phyloP scores from a whole-genome alignment of 1,140 invertebrate species.

The Metopolophium dirhodum region DNA sequence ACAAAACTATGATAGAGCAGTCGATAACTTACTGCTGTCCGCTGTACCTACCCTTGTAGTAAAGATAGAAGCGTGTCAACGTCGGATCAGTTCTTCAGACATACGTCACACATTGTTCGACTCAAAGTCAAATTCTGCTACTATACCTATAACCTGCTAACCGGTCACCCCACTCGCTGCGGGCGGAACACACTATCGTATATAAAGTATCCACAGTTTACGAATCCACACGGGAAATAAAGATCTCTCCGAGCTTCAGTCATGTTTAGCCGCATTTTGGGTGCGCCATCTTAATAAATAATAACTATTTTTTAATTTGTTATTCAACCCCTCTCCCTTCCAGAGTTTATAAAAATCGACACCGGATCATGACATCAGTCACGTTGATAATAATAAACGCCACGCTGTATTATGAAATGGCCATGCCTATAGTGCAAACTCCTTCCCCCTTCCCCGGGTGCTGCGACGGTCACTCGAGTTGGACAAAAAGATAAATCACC shows the following conservation, averaged over 20 bases:
- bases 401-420: not conserved
- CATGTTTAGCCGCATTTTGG: not conserved
- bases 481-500: not conserved
- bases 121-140: not conserved
- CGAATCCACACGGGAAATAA: not conserved
- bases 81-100: not conserved
- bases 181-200: too few species aligned
- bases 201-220: not conserved
- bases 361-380: not conserved
- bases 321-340: not conserved
- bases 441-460: too few species aligned
- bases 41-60: too few species aligned
- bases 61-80: not conserved
- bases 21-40: too few species aligned
- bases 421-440: not conserved
- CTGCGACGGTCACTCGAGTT: not conserved
- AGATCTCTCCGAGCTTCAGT: not conserved
- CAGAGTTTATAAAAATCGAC: not conserved
- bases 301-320: not conserved
- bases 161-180: not conserved
- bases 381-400: not conserved
- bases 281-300: not conserved
- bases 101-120: not conserved
- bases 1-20: not conserved
- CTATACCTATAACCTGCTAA: not conserved